Evolutionary conservation across 2,797 vertebrate species (phyloP).

Genomic region (Xiphophorus birchmanni): DNA sequence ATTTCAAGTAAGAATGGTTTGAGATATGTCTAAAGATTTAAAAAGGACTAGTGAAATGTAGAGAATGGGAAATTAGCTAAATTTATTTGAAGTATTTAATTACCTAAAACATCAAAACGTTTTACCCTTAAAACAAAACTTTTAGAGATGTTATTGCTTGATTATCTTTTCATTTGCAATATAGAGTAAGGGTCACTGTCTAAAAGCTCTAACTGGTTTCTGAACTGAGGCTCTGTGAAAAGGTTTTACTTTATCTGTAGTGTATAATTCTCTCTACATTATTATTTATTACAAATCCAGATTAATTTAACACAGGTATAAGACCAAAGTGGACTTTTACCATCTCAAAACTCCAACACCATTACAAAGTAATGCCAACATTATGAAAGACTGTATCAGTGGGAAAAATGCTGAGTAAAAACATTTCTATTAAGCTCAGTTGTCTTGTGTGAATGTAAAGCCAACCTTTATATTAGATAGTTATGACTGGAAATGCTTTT

Average conservation of each 20-base stretch:
- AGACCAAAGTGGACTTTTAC: not conserved
- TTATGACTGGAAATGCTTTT: not conserved
- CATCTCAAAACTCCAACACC: not conserved
- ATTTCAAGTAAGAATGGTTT: constrained; percentile 38
- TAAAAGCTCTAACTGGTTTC: not conserved
- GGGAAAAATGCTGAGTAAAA: not conserved
- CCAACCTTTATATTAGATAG: not conserved
- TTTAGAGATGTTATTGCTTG: not conserved
- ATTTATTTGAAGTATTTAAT: not conserved
- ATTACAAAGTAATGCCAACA: not conserved
- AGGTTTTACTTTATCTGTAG: not conserved
- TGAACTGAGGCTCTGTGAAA: not conserved
- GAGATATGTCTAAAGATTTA: constrained; percentile 37
- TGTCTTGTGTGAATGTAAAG: not conserved
- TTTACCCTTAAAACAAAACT: not conserved
- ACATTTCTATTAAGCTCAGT: not conserved
- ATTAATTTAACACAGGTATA: not conserved
- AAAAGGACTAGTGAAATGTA: constrained; percentile 20
- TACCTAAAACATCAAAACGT: not conserved
- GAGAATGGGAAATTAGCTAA: constrained; percentile 14
- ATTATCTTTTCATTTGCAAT: not conserved
- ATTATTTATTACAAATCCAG: not conserved
- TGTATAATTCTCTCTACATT: not conserved
- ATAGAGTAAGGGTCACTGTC: not conserved
- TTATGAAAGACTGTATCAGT: not conserved